These are phyloP conservation scores for Drosophila varians DNA, from an alignment of 1,140 invertebrate genomes.

Conservation along the genomic window DNA sequence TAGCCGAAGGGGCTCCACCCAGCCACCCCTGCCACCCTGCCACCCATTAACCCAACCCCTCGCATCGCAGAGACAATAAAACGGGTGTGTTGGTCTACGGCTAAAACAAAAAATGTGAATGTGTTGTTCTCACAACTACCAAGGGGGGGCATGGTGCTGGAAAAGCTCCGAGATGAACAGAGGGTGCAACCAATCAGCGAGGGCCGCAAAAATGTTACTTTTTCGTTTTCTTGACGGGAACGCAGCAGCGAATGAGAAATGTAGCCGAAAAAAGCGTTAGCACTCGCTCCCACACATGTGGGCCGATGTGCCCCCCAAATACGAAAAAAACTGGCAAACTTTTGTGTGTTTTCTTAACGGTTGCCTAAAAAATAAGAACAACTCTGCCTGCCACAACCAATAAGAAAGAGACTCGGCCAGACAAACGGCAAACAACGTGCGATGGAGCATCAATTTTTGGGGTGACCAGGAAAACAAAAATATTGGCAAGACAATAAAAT, in stretches of 20 bases:
- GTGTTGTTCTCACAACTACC: constrained; percentile 33
- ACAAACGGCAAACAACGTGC: constrained; percentile 60
- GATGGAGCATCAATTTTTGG: neutral
- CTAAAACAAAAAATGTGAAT: constrained; percentile 69
- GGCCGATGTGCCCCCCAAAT: neutral
- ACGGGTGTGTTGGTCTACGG: constrained; percentile 70
- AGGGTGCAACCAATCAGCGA: constrained; percentile 69
- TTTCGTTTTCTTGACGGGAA: constrained; percentile 76
- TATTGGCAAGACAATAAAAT: constrained; percentile 22
- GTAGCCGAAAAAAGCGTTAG: constrained; percentile 64
- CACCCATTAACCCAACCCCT: constrained; percentile 9
- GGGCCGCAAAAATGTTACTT: constrained; percentile 64
- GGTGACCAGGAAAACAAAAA: neutral
- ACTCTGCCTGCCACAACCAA: constrained; percentile 43
- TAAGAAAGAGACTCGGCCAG: constrained; percentile 58
- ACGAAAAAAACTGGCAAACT: constrained; percentile 44
- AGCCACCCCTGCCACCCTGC: too few species aligned
- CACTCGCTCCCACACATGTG: constrained; percentile 36
- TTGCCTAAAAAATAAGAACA: constrained; percentile 74
- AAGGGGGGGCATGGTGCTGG: neutral
- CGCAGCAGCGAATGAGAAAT: constrained; percentile 75
- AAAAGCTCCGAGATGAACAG: constrained; percentile 40
- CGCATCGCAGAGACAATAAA: constrained; percentile 55
- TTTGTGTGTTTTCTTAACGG: constrained; percentile 70
- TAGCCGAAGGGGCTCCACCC: constrained; percentile 6